phyloP scores from a whole-genome alignment of 2,888 invertebrate species.

The Andrena hattorfiana region DNA sequence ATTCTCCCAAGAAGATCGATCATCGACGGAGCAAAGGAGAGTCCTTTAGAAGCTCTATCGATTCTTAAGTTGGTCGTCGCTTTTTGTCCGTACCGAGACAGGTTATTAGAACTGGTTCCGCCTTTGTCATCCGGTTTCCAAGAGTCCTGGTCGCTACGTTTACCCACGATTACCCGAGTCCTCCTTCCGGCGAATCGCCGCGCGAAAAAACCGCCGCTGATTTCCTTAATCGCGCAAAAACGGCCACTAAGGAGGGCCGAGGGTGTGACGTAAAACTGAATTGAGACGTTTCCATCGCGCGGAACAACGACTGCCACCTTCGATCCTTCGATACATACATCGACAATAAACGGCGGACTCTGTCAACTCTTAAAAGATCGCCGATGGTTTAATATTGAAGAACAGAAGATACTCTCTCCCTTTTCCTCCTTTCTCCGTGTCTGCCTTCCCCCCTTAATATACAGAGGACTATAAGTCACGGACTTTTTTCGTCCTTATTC shows the following conservation, averaged over 20 bases:
- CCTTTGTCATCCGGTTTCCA: conserved; percentile 62
- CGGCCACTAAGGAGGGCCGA: not conserved
- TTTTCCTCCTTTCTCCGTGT: not conserved
- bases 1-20: conserved; percentile 57
- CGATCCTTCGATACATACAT: not conserved
- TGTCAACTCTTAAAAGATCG: not conserved
- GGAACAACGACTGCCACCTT: not conserved
- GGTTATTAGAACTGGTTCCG: conserved; percentile 68
- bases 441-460: not conserved
- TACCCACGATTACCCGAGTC: conserved; percentile 56
- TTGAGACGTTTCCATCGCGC: conserved; percentile 48
- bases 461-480: conserved; percentile 23
- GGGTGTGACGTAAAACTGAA: conserved; percentile 29
- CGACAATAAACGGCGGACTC: conserved; percentile 9
- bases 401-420: not conserved
- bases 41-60: conserved; percentile 53
- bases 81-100: conserved; percentile 57
- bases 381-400: not conserved
- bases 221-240: conserved; percentile 58
- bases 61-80: conserved; percentile 48
- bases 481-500: conserved; percentile 18
- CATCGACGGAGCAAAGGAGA: conserved; percentile 32
- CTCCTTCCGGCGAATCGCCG: conserved; percentile 43
- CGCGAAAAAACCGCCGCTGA: conserved; percentile 27
- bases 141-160: conserved; percentile 45